phyloP scores from a whole-genome alignment of 2,888 invertebrate genomes.

The Rotaria socialis region DNA sequence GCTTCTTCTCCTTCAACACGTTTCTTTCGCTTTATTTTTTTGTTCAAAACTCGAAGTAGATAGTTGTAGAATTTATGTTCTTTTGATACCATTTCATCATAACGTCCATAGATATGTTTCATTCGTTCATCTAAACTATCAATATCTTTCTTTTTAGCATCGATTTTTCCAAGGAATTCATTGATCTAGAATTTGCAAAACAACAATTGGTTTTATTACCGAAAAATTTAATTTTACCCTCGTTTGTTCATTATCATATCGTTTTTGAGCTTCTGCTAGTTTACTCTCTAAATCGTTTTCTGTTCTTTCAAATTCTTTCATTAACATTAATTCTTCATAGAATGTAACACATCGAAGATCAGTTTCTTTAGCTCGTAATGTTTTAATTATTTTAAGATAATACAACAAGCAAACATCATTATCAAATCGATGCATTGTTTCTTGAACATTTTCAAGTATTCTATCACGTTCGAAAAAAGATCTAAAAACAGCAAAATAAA shows the following conservation, averaged over 20 bases:
- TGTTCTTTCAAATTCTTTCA: slow-evolving; percentile 59
- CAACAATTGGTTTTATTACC: neutral
- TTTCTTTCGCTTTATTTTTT: slow-evolving; percentile 73
- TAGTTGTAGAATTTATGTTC: slow-evolving; percentile 75
- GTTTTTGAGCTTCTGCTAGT: slow-evolving; percentile 54
- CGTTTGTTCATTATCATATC: slow-evolving; percentile 56
- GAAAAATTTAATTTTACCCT: slow-evolving; percentile 51
- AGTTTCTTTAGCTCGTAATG: slow-evolving; percentile 57
- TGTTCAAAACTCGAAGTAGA: slow-evolving; percentile 74
- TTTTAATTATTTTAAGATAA: slow-evolving; percentile 56
- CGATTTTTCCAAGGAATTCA: slow-evolving; percentile 55
- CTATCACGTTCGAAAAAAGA: slow-evolving; percentile 64
- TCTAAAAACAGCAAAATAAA: slow-evolving; percentile 48
- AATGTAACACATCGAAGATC: slow-evolving; percentile 58
- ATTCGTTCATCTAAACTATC: slow-evolving; percentile 57
- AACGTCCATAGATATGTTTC: slow-evolving; percentile 52
- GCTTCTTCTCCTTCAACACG: slow-evolving; percentile 65
- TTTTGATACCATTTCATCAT: slow-evolving; percentile 55
- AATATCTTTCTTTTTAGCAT: slow-evolving; percentile 59
- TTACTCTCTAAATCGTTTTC: slow-evolving; percentile 57
- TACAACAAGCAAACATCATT: slow-evolving; percentile 56
- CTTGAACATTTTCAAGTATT: slow-evolving; percentile 65
- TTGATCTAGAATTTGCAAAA: slow-evolving; percentile 50
- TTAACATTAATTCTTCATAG: slow-evolving; percentile 58
- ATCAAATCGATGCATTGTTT: slow-evolving; percentile 68